A percentile compares a stretch with the other conserved stretches of the same genome.
These are phyloP conservation scores for Zelleria hepariella DNA, from an alignment of 2,888 invertebrate genomes.

Conservation along the genomic window DNA sequence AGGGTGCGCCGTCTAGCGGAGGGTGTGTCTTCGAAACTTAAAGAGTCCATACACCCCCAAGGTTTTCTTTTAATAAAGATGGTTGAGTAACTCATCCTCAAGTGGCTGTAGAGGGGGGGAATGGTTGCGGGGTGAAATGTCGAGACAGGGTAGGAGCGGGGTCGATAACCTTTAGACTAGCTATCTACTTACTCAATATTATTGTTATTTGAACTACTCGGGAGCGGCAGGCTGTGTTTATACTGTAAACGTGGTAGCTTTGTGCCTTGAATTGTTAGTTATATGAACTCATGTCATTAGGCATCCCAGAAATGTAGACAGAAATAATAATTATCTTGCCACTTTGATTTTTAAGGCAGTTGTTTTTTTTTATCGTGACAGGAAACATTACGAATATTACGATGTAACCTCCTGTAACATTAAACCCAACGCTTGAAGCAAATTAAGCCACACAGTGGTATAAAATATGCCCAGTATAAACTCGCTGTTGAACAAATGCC, in stretches of 20 bases:
- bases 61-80: background rate
- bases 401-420: too few species aligned
- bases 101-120: constrained; percentile 9
- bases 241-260: background rate
- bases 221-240: background rate
- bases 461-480: too few species aligned
- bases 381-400: too few species aligned
- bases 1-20: background rate
- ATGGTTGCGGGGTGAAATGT: constrained; percentile 17
- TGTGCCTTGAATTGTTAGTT: background rate
- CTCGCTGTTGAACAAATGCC: too few species aligned
- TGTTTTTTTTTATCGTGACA: too few species aligned
- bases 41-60: background rate
- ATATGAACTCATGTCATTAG: too few species aligned
- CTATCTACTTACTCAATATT: background rate
- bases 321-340: too few species aligned
- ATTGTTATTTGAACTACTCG: background rate
- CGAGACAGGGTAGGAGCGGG: constrained; percentile 20
- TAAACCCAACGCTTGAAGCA: too few species aligned
- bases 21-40: background rate
- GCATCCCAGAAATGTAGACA: too few species aligned
- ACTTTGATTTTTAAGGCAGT: too few species aligned
- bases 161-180: constrained; percentile 25
- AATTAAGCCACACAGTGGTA: too few species aligned
- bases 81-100: background rate